Conservation (phyloP, 2,113 vertebrate genomes). For the Tapirus terrestris region DNA sequence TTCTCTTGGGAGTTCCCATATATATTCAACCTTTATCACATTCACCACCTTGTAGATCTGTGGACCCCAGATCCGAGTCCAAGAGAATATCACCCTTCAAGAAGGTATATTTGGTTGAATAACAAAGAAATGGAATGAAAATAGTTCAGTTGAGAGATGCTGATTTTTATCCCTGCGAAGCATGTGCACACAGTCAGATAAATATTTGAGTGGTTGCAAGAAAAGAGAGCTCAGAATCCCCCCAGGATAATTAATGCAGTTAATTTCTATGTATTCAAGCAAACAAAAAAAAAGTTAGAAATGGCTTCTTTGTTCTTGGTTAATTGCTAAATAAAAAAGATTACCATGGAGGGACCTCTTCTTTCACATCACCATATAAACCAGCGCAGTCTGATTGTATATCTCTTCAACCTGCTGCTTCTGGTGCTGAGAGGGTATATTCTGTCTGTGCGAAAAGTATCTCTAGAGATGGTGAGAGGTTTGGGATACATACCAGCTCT, state of each 20-base stretch:
- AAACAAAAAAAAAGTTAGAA: not conserved
- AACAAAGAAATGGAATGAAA: not conserved
- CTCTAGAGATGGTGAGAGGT: not conserved
- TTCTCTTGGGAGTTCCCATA: not conserved
- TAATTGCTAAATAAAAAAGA: constrained; percentile 42
- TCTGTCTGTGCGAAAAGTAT: not conserved
- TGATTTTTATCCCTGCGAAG: not conserved
- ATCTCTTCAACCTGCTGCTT: not conserved
- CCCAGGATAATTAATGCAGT: not conserved
- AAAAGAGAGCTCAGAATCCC: constrained; percentile 10
- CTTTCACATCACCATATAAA: not conserved
- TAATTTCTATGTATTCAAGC: constrained; percentile 30
- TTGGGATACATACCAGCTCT: not conserved
- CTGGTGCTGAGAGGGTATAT: not conserved
- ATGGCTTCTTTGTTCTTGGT: not conserved
- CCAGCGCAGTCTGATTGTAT: not conserved
- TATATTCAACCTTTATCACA: not conserved
- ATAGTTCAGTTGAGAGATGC: not conserved
- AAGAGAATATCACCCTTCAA: not conserved
- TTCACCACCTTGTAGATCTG: not conserved
- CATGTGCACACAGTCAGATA: not conserved
- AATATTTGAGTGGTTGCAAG: not conserved
- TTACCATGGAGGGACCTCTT: not conserved
- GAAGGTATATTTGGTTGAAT: not conserved
- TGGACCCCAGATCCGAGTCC: not conserved